Percentiles rank a stretch among this genome's conserved stretches.
Evolutionary conservation across 1,140 invertebrate species (phyloP).

Genomic region (Marisa cornuarietis): DNA sequence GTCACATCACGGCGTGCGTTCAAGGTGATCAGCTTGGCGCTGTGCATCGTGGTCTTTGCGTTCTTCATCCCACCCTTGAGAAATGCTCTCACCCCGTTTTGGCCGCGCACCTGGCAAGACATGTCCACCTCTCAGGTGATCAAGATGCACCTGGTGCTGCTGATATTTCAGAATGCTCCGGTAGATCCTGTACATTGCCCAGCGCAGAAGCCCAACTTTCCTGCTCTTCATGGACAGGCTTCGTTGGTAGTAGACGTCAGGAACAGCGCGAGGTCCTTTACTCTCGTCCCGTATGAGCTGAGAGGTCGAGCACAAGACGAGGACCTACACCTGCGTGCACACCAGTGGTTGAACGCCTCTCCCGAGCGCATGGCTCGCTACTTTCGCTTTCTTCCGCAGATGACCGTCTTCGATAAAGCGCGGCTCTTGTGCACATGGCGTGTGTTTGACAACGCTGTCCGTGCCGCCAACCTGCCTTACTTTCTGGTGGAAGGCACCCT

Average conservation of each 20-base stretch:
- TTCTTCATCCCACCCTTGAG: neutral
- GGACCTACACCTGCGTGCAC: neutral
- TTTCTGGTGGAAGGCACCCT: neutral
- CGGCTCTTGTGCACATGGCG: slow-evolving; percentile 1
- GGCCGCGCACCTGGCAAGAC: neutral
- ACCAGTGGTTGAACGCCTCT: neutral
- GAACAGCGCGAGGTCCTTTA: neutral
- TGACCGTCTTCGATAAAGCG: neutral
- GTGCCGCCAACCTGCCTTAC: neutral
- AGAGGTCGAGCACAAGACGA: neutral
- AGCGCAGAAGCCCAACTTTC: neutral
- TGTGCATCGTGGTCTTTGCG: neutral
- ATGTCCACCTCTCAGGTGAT: neutral
- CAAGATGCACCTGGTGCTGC: neutral
- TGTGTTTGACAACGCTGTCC: neutral
- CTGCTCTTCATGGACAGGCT: neutral
- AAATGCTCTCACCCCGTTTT: neutral
- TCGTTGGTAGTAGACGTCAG: too few relatives aligned
- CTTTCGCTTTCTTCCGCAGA: neutral
- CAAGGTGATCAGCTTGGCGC: too few relatives aligned
- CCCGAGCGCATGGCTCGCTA: neutral
- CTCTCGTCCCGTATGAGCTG: neutral
- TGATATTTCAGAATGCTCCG: neutral
- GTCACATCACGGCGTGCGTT: too few relatives aligned
- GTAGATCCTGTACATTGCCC: neutral